Percentiles rank a stretch among this genome's conserved stretches.
These are phyloP conservation scores for Pimephales promelas DNA, from an alignment of 2,113 vertebrate species.

Conservation along the genomic window DNA sequence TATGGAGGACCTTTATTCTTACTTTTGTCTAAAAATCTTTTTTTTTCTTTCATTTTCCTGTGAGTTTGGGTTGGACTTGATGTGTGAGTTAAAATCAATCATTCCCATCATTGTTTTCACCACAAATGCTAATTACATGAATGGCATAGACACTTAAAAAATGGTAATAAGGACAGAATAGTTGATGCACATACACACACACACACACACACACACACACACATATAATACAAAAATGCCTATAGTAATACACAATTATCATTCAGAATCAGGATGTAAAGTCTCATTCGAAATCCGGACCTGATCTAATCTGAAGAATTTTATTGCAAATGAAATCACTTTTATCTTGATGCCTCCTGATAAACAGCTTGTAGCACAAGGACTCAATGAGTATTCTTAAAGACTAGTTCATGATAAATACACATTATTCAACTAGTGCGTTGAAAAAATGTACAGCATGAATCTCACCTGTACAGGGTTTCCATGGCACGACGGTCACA, in stretches of 20 bases:
- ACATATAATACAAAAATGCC: neutral
- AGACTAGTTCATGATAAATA: neutral
- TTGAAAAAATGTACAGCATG: neutral
- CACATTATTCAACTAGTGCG: neutral
- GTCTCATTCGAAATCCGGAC: neutral
- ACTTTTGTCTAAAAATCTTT: too few species aligned
- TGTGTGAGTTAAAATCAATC: neutral
- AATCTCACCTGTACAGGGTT: slow-evolving; percentile 44
- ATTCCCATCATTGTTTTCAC: neutral
- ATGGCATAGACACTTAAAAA: too few species aligned
- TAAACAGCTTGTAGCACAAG: neutral
- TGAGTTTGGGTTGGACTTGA: too few species aligned
- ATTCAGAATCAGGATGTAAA: neutral
- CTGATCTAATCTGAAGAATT: slow-evolving; percentile 14
- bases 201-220: too few species aligned
- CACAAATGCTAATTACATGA: neutral
- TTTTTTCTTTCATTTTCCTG: too few species aligned
- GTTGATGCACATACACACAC: too few species aligned
- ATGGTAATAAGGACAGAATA: too few species aligned
- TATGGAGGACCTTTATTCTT: too few species aligned
- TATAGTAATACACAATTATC: neutral
- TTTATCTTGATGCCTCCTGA: slow-evolving; percentile 2
- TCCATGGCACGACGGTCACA: slow-evolving; percentile 32
- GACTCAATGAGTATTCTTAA: neutral
- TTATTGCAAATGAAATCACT: neutral